Percentiles rank a stretch among this genome's conserved stretches.
These are phyloP conservation scores for Pseudomyrmex gracilis DNA, from an alignment of 1,140 invertebrate genomes.

Conservation along the genomic window DNA sequence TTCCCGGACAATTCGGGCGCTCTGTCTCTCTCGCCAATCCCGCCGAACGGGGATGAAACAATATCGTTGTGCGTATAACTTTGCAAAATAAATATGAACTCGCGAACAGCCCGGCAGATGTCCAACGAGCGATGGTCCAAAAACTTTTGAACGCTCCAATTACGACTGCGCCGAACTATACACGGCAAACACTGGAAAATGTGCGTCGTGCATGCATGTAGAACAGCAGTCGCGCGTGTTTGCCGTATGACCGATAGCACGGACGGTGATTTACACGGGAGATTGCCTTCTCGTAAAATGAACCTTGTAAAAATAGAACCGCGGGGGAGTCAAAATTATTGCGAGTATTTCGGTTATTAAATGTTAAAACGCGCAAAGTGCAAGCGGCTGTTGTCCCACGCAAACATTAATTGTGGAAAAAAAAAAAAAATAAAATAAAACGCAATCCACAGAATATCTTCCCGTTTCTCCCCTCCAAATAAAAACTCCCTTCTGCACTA, in stretches of 20 bases:
- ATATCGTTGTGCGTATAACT: constrained; percentile 49
- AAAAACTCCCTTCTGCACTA: no score
- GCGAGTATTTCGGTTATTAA: no score
- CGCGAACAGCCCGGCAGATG: constrained; percentile 17
- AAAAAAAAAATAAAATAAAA: no score
- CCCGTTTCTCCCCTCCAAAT: no score
- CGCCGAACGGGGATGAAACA: constrained; percentile 37
- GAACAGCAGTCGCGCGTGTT: constrained; percentile 18
- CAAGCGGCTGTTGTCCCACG: no score
- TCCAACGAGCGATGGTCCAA: constrained; percentile 9
- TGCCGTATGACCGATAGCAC: constrained; percentile 27
- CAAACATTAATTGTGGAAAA: no score
- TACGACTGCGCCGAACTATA: constrained; percentile 20
- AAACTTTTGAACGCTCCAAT: constrained; percentile 52
- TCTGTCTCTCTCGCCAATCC: not conserved
- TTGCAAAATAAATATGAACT: constrained; percentile 54
- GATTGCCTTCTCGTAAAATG: constrained; percentile 6
- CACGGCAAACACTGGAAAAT: constrained; percentile 27
- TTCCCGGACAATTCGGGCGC: not conserved
- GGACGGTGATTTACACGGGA: constrained; percentile 26
- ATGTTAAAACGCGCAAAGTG: no score
- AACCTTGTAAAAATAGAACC: constrained; percentile 21
- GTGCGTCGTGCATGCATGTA: constrained; percentile 30
- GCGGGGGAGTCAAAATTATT: constrained; percentile 1
- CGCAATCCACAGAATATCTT: no score